Conservation (phyloP, 1,140 invertebrate genomes). For the Chironomus tepperi region DNA sequence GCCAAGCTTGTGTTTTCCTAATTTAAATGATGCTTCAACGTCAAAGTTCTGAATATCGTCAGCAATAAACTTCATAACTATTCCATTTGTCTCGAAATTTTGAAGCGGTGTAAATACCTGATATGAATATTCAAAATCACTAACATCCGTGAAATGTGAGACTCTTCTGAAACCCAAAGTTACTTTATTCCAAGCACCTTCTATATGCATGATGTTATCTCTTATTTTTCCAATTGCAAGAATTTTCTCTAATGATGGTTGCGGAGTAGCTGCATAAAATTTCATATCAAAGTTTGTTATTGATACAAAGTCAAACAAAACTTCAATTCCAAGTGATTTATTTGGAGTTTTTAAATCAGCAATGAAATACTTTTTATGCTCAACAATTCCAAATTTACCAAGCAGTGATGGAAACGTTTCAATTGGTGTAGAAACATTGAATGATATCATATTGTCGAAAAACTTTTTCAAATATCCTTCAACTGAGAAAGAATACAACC, state of each 20-base stretch:
- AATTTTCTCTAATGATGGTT: constrained; percentile 55
- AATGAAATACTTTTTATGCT: constrained; percentile 56
- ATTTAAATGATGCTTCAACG: constrained; percentile 54
- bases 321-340: constrained; percentile 57
- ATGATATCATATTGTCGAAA: constrained; percentile 53
- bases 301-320: constrained; percentile 47
- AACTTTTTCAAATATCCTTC: constrained; percentile 55
- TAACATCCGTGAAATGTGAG: constrained; percentile 58
- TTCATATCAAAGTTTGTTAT: constrained; percentile 60
- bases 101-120: constrained; percentile 63
- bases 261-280: constrained; percentile 58
- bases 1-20: constrained; percentile 54
- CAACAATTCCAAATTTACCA: constrained; percentile 60
- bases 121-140: constrained; percentile 67
- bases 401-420: constrained; percentile 52
- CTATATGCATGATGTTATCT: constrained; percentile 49
- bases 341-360: constrained; percentile 56
- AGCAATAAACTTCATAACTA: constrained; percentile 56
- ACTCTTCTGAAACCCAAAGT: constrained; percentile 64
- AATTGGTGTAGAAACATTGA: constrained; percentile 63
- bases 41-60: constrained; percentile 50
- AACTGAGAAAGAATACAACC: constrained; percentile 51
- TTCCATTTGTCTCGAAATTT: constrained; percentile 62
- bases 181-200: constrained; percentile 62
- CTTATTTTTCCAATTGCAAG: constrained; percentile 38